A percentile compares a stretch with the other conserved stretches of the same genome.
phyloP scores from a whole-genome alignment of 2,888 invertebrate species.

The Rotaria macrura region DNA sequence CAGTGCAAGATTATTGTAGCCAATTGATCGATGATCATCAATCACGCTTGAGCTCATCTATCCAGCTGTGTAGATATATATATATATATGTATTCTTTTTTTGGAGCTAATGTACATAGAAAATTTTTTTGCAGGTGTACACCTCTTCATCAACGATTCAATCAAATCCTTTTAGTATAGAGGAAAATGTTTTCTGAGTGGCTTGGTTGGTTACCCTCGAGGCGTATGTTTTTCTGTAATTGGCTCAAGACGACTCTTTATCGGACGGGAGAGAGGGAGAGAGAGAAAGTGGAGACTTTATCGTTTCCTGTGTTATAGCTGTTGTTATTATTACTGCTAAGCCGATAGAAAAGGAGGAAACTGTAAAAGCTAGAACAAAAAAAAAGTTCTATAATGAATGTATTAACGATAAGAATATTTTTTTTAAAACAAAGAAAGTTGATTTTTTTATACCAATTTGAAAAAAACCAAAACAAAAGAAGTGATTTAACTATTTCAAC shows the following conservation, averaged over 20 bases:
- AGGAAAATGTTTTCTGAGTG: background rate
- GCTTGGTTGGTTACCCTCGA: background rate
- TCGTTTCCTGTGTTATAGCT: background rate
- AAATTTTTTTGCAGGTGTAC: background rate
- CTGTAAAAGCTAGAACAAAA: background rate
- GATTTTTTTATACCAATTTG: background rate
- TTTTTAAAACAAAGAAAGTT: background rate
- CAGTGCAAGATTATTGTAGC: background rate
- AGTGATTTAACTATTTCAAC: background rate
- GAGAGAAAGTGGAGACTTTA: background rate
- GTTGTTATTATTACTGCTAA: conserved; percentile 3
- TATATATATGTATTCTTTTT: background rate
- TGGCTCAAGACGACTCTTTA: conserved; percentile 4
- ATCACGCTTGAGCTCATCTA: background rate
- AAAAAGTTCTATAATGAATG: background rate
- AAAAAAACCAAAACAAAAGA: background rate
- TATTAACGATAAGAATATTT: background rate
- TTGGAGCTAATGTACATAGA: background rate
- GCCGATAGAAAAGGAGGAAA: background rate
- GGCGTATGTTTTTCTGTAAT: background rate
- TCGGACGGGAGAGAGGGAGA: background rate
- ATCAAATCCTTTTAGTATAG: background rate
- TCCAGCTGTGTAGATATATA: background rate
- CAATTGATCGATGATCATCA: conserved; percentile 5
- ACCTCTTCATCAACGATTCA: background rate